These are phyloP conservation scores for Dysmachus trigonus DNA, from an alignment of 2,888 invertebrate genomes.

Conservation along the genomic window DNA sequence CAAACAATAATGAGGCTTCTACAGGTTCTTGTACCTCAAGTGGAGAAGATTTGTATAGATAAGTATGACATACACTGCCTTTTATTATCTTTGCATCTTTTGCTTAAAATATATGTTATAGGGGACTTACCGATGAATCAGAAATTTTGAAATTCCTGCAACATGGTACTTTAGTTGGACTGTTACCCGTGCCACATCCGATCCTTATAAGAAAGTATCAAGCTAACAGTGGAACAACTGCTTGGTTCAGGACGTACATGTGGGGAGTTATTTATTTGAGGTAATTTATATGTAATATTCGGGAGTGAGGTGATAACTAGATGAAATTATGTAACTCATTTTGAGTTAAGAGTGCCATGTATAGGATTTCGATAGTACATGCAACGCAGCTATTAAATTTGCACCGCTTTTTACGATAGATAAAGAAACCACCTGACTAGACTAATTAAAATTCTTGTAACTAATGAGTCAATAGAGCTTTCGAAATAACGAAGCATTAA, in stretches of 20 bases:
- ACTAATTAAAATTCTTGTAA: no score
- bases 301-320: no score
- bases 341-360: no score
- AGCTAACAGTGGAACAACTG: conserved; percentile 97
- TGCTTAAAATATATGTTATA: conserved; percentile 59
- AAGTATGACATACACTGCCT: conserved; percentile 71
- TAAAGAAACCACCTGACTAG: no score
- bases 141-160: conserved; percentile 99
- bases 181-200: conserved; percentile 98
- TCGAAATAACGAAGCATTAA: no score
- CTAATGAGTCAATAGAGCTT: no score
- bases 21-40: conserved; percentile 98
- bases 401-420: no score
- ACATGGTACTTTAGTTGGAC: conserved; percentile 96
- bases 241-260: conserved; percentile 99
- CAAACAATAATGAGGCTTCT: conserved; percentile 99
- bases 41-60: conserved; percentile 99
- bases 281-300: no score
- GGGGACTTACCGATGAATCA: conserved; percentile 98
- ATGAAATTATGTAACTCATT: no score
- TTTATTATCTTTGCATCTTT: neutral
- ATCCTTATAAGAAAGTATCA: conserved; percentile 99
- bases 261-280: conserved; percentile 99
- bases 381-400: no score
- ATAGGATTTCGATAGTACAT: no score